Conservation (phyloP, 2,888 invertebrate genomes). For the Norana najaformis region DNA sequence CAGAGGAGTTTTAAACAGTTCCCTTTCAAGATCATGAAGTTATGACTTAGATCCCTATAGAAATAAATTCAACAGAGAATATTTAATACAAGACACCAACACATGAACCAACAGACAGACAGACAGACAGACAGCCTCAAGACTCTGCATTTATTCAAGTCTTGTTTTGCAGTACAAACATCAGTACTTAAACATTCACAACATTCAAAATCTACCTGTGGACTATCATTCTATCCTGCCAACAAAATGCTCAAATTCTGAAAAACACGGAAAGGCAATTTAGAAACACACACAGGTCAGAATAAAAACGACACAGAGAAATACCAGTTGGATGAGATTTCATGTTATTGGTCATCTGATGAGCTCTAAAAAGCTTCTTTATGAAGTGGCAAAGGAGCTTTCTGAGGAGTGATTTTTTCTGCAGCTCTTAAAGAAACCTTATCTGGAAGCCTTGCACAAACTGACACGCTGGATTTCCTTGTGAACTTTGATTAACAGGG, state of each 20-base stretch:
- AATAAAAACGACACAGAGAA: neutral
- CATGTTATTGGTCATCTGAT: too few relatives aligned
- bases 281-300: neutral
- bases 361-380: neutral
- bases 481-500: neutral
- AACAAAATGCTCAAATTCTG: neutral
- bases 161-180: neutral
- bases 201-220: neutral
- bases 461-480: neutral
- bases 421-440: conserved; percentile 2
- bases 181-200: neutral
- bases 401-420: neutral
- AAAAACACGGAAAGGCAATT: neutral
- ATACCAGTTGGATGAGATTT: neutral
- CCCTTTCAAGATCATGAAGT: neutral
- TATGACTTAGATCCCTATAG: neutral
- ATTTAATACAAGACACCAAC: neutral
- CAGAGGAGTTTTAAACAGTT: too few relatives aligned
- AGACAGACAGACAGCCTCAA: neutral
- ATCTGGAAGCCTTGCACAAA: neutral
- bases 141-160: neutral
- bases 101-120: too few relatives aligned
- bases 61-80: neutral
- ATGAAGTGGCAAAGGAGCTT: neutral
- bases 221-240: neutral